Evolutionary conservation across 2,888 invertebrate genomes (phyloP).

Genomic region (Macrosiphum euphorbiae): DNA sequence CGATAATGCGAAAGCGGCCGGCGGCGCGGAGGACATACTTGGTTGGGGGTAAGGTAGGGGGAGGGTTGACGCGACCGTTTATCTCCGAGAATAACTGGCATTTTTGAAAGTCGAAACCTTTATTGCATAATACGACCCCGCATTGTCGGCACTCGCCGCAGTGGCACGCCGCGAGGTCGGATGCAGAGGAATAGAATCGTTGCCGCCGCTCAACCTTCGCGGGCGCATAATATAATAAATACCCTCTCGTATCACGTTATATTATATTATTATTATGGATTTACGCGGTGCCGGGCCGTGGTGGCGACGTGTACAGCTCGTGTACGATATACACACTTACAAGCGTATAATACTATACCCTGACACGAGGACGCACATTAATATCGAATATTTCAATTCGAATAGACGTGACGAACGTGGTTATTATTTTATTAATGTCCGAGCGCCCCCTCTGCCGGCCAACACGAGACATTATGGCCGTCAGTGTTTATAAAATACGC

Average conservation of each 20-base stretch:
- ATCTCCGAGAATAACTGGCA: background rate
- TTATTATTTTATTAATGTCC: constrained; percentile 47
- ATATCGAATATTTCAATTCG: constrained; percentile 48
- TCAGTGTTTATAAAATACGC: background rate
- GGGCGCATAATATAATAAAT: background rate
- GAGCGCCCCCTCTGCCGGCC: background rate
- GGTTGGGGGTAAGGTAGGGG: too few relatives aligned
- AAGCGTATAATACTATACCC: background rate
- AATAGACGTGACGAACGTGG: constrained; percentile 48
- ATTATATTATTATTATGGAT: background rate
- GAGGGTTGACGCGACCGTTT: background rate
- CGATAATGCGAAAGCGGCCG: background rate
- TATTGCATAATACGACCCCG: background rate
- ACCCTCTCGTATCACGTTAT: constrained; percentile 22
- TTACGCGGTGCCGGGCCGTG: background rate
- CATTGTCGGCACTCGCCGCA: background rate
- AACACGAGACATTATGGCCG: background rate
- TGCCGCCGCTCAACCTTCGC: background rate
- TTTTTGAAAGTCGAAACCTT: constrained; percentile 47
- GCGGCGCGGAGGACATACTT: background rate
- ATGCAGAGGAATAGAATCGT: constrained; percentile 1
- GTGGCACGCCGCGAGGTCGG: background rate
- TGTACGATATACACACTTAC: background rate
- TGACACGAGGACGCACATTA: constrained; percentile 6
- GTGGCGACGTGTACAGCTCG: background rate